These are phyloP conservation scores for Drosophila mimica DNA, from an alignment of 2,888 invertebrate genomes.

Conservation along the genomic window DNA sequence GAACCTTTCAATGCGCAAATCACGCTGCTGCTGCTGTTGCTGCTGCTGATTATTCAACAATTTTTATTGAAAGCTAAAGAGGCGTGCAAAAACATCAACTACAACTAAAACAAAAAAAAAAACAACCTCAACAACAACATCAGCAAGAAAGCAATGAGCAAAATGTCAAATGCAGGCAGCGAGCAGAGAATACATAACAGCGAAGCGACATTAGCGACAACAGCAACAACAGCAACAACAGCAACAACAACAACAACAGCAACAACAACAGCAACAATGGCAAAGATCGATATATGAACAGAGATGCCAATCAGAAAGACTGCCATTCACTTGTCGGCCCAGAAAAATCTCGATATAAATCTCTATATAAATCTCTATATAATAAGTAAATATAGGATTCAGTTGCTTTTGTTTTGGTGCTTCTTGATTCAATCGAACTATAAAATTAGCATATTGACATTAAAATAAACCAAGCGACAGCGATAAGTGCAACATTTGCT, in stretches of 20 bases:
- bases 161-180: slow-evolving; percentile 78
- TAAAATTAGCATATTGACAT: slow-evolving; percentile 78
- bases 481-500: slow-evolving; percentile 49
- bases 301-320: slow-evolving; percentile 31
- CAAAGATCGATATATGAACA: slow-evolving; percentile 40
- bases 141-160: slow-evolving; percentile 75
- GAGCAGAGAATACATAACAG: slow-evolving; percentile 67
- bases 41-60: slow-evolving; percentile 75
- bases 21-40: slow-evolving; percentile 47
- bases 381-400: slow-evolving; percentile 15
- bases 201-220: slow-evolving; percentile 69
- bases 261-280: slow-evolving; percentile 22
- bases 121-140: slow-evolving; percentile 41
- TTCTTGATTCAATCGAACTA: slow-evolving; percentile 62
- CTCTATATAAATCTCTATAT: neutral
- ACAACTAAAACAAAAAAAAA: slow-evolving; percentile 40
- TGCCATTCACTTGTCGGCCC: slow-evolving; percentile 68
- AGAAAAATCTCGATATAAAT: slow-evolving; percentile 8
- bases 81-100: slow-evolving; percentile 65
- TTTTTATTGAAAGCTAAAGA: slow-evolving; percentile 78
- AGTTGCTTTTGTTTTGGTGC: slow-evolving; percentile 40
- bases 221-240: slow-evolving; percentile 30
- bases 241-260: slow-evolving; percentile 22
- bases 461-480: slow-evolving; percentile 74
- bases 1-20: slow-evolving; percentile 72